These are phyloP conservation scores for Trigoniulus corallinus DNA, from an alignment of 1,140 invertebrate species.

Conservation along the genomic window DNA sequence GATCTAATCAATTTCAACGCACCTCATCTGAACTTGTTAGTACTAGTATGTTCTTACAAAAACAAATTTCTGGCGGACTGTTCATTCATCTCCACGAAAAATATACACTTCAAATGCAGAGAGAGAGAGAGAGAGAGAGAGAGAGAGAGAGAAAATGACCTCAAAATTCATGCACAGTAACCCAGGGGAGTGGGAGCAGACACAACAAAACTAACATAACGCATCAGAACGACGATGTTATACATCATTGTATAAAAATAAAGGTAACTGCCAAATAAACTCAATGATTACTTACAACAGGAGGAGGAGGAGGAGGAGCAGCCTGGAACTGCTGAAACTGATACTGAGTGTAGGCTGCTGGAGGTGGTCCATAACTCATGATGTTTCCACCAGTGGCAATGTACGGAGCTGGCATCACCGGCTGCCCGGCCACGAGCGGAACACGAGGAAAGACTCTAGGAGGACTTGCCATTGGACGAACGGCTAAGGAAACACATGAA, in stretches of 20 bases:
- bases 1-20: too few species aligned
- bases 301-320: constrained; percentile 20
- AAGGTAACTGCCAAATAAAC: neutral
- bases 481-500: neutral
- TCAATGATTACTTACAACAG: constrained; percentile 14
- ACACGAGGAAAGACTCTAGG: constrained; percentile 13
- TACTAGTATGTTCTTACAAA: too few species aligned
- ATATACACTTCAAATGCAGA: too few species aligned
- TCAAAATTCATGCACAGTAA: too few species aligned
- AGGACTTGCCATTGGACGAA: constrained; percentile 6
- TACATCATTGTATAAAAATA: constrained; percentile 9
- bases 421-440: constrained; percentile 10
- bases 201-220: too few species aligned
- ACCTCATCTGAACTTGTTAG: too few species aligned
- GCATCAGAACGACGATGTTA: too few species aligned
- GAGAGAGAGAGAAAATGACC: too few species aligned
- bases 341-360: constrained; percentile 12
- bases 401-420: constrained; percentile 10
- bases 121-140: too few species aligned
- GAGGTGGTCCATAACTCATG: constrained; percentile 17
- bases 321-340: constrained; percentile 20
- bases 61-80: too few species aligned
- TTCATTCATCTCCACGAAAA: too few species aligned
- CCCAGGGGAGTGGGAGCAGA: too few species aligned
- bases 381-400: constrained; percentile 15